Evolutionary conservation across 1,140 invertebrate genomes (phyloP).

Genomic region (Caenorhabditis remanei): DNA sequence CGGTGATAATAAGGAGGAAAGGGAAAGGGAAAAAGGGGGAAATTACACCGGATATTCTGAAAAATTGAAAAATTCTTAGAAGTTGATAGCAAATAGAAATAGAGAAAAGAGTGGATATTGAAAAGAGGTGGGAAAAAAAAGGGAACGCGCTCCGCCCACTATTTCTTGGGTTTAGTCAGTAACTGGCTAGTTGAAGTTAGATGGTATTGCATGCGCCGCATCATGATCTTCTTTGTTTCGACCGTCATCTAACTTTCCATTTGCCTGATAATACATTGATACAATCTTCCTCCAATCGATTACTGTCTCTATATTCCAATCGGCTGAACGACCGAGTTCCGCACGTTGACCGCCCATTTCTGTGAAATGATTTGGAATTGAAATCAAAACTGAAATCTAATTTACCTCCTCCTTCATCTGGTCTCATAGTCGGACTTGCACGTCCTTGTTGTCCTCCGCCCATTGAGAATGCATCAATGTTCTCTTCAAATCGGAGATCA

Average conservation of each 20-base stretch:
- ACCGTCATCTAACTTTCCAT: slow-evolving; percentile 59
- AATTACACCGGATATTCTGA: no score
- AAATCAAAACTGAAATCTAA: not conserved
- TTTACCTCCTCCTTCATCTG: slow-evolving; percentile 41
- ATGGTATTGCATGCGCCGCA: not conserved
- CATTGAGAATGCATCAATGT: slow-evolving; percentile 78
- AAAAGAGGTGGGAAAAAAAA: no score
- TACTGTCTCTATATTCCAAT: slow-evolving; percentile 74
- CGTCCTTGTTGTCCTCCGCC: slow-evolving; percentile 73
- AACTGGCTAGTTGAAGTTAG: no score
- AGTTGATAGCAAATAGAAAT: no score
- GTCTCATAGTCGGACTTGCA: slow-evolving; percentile 64
- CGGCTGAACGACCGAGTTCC: slow-evolving; percentile 67
- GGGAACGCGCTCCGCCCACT: no score
- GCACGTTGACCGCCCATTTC: slow-evolving; percentile 60
- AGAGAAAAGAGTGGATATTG: no score
- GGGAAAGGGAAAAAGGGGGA: no score
- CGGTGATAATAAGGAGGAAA: no score
- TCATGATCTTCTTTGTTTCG: slow-evolving; percentile 13
- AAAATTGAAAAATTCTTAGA: no score
- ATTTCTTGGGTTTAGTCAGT: no score
- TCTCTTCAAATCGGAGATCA: slow-evolving; percentile 76
- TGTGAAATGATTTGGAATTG: not conserved
- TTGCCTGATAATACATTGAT: slow-evolving; percentile 75
- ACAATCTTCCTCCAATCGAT: slow-evolving; percentile 77